Conservation (phyloP, 37 sponge, comb jelly and placozoan genomes). For the Geodia barretti region DNA sequence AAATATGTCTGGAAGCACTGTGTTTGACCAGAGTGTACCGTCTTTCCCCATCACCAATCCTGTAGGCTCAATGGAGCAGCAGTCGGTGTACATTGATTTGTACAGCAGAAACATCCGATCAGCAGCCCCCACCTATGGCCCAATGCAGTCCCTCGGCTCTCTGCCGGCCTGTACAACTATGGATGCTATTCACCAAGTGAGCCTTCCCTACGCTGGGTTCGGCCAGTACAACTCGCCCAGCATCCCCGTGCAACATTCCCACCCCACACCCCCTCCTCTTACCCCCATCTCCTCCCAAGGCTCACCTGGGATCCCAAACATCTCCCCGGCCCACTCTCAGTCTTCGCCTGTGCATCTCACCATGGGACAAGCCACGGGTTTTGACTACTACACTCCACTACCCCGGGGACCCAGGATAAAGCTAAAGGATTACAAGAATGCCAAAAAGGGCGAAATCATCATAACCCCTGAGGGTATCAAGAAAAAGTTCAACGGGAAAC, state of each 20-base stretch:
- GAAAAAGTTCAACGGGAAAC: conserved; percentile 79
- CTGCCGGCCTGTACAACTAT: conserved; percentile 44
- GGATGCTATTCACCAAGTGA: conserved; percentile 25
- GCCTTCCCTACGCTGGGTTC: neutral
- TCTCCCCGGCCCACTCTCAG: conserved; percentile 11
- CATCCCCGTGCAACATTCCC: conserved; percentile 3
- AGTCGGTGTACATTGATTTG: neutral
- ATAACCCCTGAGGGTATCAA: conserved; percentile 65
- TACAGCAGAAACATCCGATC: neutral
- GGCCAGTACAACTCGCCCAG: conserved; percentile 14
- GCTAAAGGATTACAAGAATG: conserved; percentile 65
- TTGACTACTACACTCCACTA: conserved; percentile 31
- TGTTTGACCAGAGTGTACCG: neutral
- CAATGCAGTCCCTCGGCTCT: conserved; percentile 56
- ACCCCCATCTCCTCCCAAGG: conserved; percentile 9
- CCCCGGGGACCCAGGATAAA: conserved; percentile 51
- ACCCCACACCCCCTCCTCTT: neutral
- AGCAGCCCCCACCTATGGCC: conserved; percentile 48
- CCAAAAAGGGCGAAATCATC: conserved; percentile 71
- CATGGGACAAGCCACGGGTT: neutral
- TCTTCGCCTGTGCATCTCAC: neutral
- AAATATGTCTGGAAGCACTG: neutral
- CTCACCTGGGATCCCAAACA: neutral
- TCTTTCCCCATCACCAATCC: neutral
- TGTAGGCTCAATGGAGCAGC: neutral